phyloP scores from a whole-genome alignment of 2,888 invertebrate species.

The Thera obeliscata region DNA sequence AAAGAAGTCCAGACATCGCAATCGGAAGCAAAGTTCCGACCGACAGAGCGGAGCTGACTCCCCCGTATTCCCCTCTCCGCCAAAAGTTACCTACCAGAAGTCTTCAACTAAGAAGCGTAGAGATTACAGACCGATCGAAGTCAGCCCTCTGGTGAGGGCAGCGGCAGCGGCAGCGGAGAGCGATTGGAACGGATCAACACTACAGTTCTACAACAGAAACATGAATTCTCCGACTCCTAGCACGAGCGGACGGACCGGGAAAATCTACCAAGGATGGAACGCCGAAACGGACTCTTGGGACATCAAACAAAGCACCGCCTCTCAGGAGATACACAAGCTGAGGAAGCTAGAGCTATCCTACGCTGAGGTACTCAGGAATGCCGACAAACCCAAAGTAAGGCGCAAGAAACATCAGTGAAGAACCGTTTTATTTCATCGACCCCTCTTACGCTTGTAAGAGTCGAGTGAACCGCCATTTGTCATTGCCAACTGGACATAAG shows the following conservation, averaged over 20 bases:
- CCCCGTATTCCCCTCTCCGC: conserved; percentile 87
- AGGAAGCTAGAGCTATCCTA: conserved; percentile 93
- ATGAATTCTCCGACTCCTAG: conserved; percentile 86
- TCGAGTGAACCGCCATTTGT: conserved; percentile 81
- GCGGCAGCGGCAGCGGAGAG: conserved; percentile 64
- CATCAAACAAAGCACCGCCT: conserved; percentile 88
- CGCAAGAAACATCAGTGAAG: conserved; percentile 81
- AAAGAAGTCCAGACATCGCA: conserved; percentile 88
- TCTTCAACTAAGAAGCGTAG: conserved; percentile 84
- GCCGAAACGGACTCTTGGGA: conserved; percentile 79
- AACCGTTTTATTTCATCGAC: conserved; percentile 65
- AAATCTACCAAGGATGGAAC: conserved; percentile 80
- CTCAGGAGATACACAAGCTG: conserved; percentile 92
- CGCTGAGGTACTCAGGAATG: conserved; percentile 92
- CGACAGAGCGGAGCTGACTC: conserved; percentile 87
- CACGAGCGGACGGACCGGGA: conserved; percentile 77
- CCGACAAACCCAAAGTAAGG: conserved; percentile 83
- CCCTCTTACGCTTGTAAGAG: conserved; percentile 72
- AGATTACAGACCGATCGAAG: conserved; percentile 84
- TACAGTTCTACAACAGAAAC: conserved; percentile 87
- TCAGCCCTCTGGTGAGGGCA: conserved; percentile 75
- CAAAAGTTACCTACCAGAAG: conserved; percentile 86
- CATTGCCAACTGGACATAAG: conserved; percentile 81
- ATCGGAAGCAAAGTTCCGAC: conserved; percentile 85
- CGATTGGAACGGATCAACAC: conserved; percentile 89